These are phyloP conservation scores for Ennomos erosarius DNA, from an alignment of 2,888 invertebrate species.

Conservation along the genomic window DNA sequence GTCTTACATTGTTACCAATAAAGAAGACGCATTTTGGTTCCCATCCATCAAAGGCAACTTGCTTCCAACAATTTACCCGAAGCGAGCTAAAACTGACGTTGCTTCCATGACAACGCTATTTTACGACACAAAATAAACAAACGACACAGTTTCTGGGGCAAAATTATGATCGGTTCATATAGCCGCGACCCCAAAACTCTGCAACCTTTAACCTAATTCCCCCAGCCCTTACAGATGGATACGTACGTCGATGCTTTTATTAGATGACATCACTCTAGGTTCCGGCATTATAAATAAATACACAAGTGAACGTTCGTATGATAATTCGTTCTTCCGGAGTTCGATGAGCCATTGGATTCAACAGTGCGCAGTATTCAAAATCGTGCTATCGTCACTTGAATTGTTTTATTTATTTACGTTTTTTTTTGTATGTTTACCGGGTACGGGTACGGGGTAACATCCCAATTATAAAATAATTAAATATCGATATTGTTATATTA, in stretches of 20 bases:
- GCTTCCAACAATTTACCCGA: conserved; percentile 17
- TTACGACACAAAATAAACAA: conserved; percentile 8
- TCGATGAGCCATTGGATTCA: not conserved
- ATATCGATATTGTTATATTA: conserved; percentile 1
- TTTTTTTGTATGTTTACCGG: conserved; percentile 3
- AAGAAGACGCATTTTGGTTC: conserved; percentile 24
- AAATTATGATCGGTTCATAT: conserved; percentile 66
- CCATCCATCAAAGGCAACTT: conserved; percentile 35
- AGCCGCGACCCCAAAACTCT: conserved; percentile 67
- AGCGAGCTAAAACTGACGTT: no score
- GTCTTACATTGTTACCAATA: conserved; percentile 3
- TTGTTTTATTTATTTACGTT: not conserved
- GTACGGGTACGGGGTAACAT: not conserved
- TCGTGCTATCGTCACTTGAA: not conserved
- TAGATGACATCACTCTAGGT: conserved; percentile 46
- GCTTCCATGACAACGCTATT: conserved; percentile 4
- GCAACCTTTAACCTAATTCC: conserved; percentile 75
- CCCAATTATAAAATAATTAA: not conserved
- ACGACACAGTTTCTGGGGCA: conserved; percentile 58
- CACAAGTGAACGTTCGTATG: not conserved
- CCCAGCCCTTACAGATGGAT: conserved; percentile 61
- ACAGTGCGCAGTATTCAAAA: not conserved
- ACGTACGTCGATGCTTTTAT: conserved; percentile 67
- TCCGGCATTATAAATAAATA: conserved; percentile 10
- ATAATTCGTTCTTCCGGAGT: not conserved